Evolutionary conservation across 2,113 vertebrate genomes (phyloP), one percentile per base, ranked within the genome.

Genomic region (Seriola rivoliana): DNA sequence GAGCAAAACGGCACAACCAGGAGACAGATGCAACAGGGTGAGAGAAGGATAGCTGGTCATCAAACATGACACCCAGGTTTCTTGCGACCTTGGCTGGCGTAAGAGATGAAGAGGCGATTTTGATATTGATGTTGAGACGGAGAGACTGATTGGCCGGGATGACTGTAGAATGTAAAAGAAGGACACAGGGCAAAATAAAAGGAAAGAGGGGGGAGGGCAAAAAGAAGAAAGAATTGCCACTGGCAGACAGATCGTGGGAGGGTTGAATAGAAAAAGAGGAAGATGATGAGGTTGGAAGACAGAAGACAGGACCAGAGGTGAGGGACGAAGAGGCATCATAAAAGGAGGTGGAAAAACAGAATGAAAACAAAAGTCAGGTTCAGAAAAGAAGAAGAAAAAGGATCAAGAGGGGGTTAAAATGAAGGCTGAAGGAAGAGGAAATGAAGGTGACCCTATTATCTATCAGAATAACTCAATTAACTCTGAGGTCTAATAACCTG

Each of bases 401-500:
- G 68, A 70, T 69, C 17, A 74, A 60, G 58, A 21, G 17, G 29
- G 38, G 40, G 34, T 69, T 55, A 66, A 63, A 77, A 21, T 48
- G 14, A 57, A 74, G 9, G 36, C n/a, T 59, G 55, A 50, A n/a
- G 48, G 63, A 68, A 46, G 46, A 44, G 40, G 66, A 67, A 78
- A 76, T 65, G 10, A 75, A 29, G 17, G 5, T 69, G 58, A 84
- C 81, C 78, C 67, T 72, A 73, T 81, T 84, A 86, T 66, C 57
- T 11, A n/a, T 48, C 71, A 48, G 52, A 78, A 66, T 75, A 44
- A 72, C 78, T 86, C 50, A 73, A 77, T 88, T 86, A 71, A 77
- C 69, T 29, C 64, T 17, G 32, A 70, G 75, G 48, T 80, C 80
- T 63, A 58, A 83, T 78, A 77, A 71, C 46, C 57, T 70, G 58